Conservation (phyloP, 2,797 vertebrate species). For the Gymnocypris eckloni region DNA sequence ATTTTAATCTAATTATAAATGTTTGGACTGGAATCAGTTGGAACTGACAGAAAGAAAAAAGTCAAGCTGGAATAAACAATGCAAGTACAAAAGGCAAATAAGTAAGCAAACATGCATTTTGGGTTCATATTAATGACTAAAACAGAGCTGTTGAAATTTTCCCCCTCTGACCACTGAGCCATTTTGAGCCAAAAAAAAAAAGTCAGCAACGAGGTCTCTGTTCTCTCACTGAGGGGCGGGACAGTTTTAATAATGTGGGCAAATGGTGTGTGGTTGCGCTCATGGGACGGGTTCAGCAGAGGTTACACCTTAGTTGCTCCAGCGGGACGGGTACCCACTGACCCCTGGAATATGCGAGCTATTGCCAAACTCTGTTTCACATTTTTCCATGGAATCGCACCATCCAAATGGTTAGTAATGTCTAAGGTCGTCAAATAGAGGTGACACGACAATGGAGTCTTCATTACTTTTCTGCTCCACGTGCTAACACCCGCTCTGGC, state of each 20-base stretch:
- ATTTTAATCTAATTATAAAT: slow-evolving; percentile 61
- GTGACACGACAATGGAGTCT: slow-evolving; percentile 50
- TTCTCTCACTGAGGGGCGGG: slow-evolving; percentile 41
- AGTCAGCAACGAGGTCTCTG: slow-evolving; percentile 38
- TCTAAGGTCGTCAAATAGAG: slow-evolving; percentile 43
- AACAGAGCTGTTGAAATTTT: slow-evolving; percentile 57
- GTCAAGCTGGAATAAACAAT: slow-evolving; percentile 56
- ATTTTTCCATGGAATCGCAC: slow-evolving; percentile 52
- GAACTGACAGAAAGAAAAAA: slow-evolving; percentile 54
- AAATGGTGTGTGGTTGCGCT: slow-evolving; percentile 50
- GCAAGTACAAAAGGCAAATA: slow-evolving; percentile 56
- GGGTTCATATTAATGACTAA: slow-evolving; percentile 55
- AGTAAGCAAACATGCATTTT: slow-evolving; percentile 50
- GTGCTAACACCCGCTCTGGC: slow-evolving; percentile 25
- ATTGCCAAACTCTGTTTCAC: slow-evolving; percentile 46
- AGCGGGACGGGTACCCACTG: slow-evolving; percentile 52
- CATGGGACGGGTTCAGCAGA: slow-evolving; percentile 49
- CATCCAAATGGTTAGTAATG: slow-evolving; percentile 56
- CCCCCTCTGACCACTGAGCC: slow-evolving; percentile 50
- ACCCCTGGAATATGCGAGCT: slow-evolving; percentile 41
- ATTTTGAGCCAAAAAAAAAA: slow-evolving; percentile 14
- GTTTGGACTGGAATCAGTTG: slow-evolving; percentile 59
- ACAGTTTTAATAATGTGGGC: slow-evolving; percentile 53
- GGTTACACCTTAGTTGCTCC: slow-evolving; percentile 49
- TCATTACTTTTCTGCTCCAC: slow-evolving; percentile 44